Evolutionary conservation across 2,113 vertebrate species (phyloP).

Genomic region (Heptranchias perlo): DNA sequence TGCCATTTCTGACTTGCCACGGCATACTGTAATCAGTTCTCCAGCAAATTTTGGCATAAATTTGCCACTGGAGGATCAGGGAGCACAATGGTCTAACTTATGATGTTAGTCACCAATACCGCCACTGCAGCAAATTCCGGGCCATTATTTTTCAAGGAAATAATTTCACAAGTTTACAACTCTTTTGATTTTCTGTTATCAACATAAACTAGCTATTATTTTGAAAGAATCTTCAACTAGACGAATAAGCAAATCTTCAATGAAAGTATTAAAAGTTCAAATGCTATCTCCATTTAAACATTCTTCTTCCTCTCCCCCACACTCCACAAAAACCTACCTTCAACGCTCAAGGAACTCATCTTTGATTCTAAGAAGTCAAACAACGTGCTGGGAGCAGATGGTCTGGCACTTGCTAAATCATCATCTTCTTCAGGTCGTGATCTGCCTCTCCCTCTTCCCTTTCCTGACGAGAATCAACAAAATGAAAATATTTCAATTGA

Average conservation of each 20-base stretch:
- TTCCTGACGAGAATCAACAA: slow-evolving; percentile 54
- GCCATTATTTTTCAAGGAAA: no score
- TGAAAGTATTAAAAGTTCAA: no score
- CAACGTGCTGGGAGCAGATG: slow-evolving; percentile 88
- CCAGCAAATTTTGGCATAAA: not conserved
- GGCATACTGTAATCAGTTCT: not conserved
- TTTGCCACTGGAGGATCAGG: not conserved
- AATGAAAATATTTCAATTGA: not conserved
- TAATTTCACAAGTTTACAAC: no score
- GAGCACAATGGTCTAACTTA: not conserved
- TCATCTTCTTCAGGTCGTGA: slow-evolving; percentile 78
- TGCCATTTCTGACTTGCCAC: not conserved
- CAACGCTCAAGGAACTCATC: slow-evolving; percentile 82
- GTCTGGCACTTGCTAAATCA: slow-evolving; percentile 73
- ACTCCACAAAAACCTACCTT: slow-evolving; percentile 62
- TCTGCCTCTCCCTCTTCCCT: slow-evolving; percentile 79
- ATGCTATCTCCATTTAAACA: not conserved
- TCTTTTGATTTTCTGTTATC: not conserved
- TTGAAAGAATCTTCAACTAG: not conserved
- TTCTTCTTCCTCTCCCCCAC: not conserved
- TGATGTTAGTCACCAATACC: no score
- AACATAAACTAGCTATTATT: not conserved
- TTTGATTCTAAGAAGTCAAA: slow-evolving; percentile 96
- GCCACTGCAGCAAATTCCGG: no score
- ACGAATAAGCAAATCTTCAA: no score